phyloP scores from a whole-genome alignment of 2,113 vertebrate species.

The Steatornis caripensis region DNA sequence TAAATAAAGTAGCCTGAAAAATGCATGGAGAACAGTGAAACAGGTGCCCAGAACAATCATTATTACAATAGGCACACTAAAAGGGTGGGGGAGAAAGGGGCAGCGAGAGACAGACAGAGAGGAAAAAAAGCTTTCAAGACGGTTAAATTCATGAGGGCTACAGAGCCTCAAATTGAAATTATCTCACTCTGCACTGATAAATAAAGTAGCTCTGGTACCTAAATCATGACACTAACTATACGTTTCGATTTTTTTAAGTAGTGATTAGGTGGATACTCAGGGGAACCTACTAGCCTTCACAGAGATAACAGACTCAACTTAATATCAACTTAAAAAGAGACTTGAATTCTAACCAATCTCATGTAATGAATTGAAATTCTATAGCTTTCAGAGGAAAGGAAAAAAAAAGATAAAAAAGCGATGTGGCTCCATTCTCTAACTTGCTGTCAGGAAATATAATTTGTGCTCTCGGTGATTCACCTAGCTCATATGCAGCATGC shows the following conservation, averaged over 20 bases:
- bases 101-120: not conserved
- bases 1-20: conserved; percentile 27
- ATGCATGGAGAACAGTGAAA: not conserved
- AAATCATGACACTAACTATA: conserved; percentile 87
- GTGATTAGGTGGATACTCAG: conserved; percentile 87
- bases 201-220: conserved; percentile 80
- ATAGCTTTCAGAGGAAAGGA: conserved; percentile 78
- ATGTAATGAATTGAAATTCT: conserved; percentile 93
- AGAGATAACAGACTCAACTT: conserved; percentile 91
- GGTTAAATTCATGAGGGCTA: conserved; percentile 79
- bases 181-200: conserved; percentile 82
- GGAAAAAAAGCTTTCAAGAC: conserved; percentile 70
- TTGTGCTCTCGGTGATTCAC: conserved; percentile 99
- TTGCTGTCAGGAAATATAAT: conserved; percentile 99
- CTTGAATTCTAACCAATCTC: conserved; percentile 90
- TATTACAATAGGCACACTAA: conserved; percentile 44
- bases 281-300: conserved; percentile 82
- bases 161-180: conserved; percentile 83
- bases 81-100: not conserved
- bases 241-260: conserved; percentile 87
- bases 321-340: conserved; percentile 91
- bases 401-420: conserved; percentile 76
- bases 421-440: conserved; percentile 91
- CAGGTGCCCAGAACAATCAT: conserved; percentile 62
- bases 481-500: conserved; percentile 99